Conservation (phyloP, 2,797 vertebrate species). For the Notamacropus eugenii region DNA sequence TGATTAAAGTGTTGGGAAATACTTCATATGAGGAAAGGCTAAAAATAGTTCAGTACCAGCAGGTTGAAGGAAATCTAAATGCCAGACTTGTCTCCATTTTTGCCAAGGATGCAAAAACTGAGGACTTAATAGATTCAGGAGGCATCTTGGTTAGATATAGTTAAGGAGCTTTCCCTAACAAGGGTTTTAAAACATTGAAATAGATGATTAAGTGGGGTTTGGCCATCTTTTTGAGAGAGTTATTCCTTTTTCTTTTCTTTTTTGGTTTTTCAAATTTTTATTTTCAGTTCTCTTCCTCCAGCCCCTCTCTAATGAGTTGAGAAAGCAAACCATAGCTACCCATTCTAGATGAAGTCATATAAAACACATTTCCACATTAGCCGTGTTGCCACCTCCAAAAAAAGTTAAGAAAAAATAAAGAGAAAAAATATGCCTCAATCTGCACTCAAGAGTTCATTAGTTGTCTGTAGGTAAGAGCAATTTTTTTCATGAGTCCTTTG, state of each 20-base stretch:
- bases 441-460: background rate
- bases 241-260: background rate
- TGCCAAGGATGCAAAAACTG: background rate
- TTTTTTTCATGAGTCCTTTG: background rate
- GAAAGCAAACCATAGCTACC: background rate
- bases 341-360: background rate
- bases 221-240: background rate
- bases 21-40: constrained; percentile 20
- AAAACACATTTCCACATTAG: background rate
- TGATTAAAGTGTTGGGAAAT: constrained; percentile 28
- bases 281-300: background rate
- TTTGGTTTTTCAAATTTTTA: background rate
- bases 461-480: background rate
- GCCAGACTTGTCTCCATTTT: constrained; percentile 26
- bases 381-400: background rate
- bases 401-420: background rate
- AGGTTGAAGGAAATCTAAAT: constrained; percentile 26
- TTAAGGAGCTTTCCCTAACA: constrained; percentile 19
- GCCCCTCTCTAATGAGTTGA: background rate
- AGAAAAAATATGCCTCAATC: background rate
- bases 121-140: constrained; percentile 20
- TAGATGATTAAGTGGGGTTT: background rate
- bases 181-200: constrained; percentile 1
- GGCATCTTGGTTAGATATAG: constrained; percentile 17
- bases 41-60: constrained; percentile 14